Conservation (phyloP, 2,797 vertebrate genomes). For the Hoplostethus atlanticus region DNA sequence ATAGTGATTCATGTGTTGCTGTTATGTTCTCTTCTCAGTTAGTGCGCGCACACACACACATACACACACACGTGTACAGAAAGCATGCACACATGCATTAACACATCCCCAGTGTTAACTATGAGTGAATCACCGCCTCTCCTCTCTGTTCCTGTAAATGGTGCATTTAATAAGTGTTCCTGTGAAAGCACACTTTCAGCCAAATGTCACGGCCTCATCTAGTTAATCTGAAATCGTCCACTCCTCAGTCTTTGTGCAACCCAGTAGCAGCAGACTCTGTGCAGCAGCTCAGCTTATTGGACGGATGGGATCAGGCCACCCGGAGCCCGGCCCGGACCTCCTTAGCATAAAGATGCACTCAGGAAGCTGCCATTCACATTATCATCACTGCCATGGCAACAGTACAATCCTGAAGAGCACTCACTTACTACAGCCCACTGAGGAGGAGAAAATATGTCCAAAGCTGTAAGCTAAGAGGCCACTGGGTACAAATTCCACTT, state of each 20-base stretch:
- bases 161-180: conserved; percentile 9
- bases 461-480: background rate
- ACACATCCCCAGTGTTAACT: conserved; percentile 8
- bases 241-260: conserved; percentile 24
- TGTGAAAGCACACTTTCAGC: conserved; percentile 30
- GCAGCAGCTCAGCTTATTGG: conserved; percentile 52
- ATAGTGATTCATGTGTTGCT: background rate
- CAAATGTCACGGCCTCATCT: conserved; percentile 23
- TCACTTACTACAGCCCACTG: conserved; percentile 18
- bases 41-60: too few relatives aligned
- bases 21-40: background rate
- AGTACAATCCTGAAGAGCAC: conserved; percentile 41
- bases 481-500: background rate
- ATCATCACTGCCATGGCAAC: conserved; percentile 78
- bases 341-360: conserved; percentile 70
- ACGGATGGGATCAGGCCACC: conserved; percentile 59
- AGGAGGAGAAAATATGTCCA: conserved; percentile 25
- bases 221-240: conserved; percentile 27
- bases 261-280: conserved; percentile 25
- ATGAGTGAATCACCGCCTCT: conserved; percentile 15
- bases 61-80: too few relatives aligned
- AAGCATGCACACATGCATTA: background rate
- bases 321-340: conserved; percentile 37
- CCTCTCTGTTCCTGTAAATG: conserved; percentile 26
- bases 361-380: conserved; percentile 54